phyloP scores from a whole-genome alignment of 2,888 invertebrate genomes.

The Nomada hirtipes region DNA sequence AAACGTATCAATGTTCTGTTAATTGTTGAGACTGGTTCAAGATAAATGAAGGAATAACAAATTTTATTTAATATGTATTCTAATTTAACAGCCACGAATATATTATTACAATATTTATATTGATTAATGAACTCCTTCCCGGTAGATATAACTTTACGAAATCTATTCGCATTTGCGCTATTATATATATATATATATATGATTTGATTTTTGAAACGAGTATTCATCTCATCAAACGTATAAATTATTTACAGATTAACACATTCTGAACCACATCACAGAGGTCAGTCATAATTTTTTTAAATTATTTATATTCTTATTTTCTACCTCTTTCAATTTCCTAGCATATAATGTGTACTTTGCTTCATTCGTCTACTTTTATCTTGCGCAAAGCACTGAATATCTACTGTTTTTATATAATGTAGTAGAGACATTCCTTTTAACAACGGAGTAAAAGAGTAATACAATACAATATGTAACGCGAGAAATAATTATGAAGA shows the following conservation, averaged over 20 bases:
- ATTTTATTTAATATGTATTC: conserved; percentile 27
- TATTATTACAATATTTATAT: conserved; percentile 16
- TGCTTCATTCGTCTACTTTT: conserved; percentile 49
- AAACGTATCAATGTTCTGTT: conserved; percentile 37
- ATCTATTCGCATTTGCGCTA: background rate
- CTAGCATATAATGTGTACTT: conserved; percentile 59
- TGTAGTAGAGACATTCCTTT: conserved; percentile 53
- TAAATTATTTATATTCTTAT: conserved; percentile 45
- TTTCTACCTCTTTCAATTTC: conserved; percentile 67
- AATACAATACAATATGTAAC: conserved; percentile 23
- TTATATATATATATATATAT: background rate
- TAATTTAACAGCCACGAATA: conserved; percentile 24
- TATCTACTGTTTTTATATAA: conserved; percentile 39
- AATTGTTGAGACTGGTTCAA: conserved; percentile 47
- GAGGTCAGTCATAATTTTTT: conserved; percentile 9
- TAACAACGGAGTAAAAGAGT: conserved; percentile 17
- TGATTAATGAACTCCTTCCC: background rate
- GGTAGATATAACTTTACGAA: conserved; percentile 12
- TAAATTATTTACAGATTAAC: conserved; percentile 20
- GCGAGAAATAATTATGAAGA: conserved; percentile 1
- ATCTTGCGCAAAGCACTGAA: conserved; percentile 40
- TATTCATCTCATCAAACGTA: background rate
- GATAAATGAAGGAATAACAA: conserved; percentile 49
- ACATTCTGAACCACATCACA: conserved; percentile 4
- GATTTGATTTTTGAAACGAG: conserved; percentile 3